Percentiles rank a stretch among this genome's conserved stretches.
Evolutionary conservation across 2,113 vertebrate species (phyloP).

Genomic region (Pagrus major): DNA sequence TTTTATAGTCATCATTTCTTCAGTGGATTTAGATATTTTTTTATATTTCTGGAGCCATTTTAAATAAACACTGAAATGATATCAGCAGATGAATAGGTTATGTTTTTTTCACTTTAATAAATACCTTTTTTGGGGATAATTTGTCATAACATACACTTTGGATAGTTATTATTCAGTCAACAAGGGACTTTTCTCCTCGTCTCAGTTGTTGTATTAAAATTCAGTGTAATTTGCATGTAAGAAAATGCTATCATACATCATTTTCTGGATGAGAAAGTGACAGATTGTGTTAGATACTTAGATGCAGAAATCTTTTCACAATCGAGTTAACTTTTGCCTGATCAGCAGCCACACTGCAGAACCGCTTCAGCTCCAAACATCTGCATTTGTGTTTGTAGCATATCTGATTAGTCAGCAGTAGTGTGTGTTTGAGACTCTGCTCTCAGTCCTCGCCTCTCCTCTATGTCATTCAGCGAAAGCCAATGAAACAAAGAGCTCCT

Average conservation of each 20-base stretch:
- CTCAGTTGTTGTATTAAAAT: not conserved
- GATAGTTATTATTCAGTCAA: not conserved
- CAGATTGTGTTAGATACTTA: not conserved
- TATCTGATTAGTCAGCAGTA: conserved; percentile 46
- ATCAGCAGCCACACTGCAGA: conserved; percentile 14
- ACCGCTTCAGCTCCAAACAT: conserved; percentile 7
- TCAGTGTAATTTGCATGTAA: not conserved
- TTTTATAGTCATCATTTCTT: not conserved
- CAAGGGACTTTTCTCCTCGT: not conserved
- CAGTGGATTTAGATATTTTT: not conserved
- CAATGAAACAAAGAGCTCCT: conserved; percentile 66
- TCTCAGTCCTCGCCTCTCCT: not conserved
- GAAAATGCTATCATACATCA: not conserved
- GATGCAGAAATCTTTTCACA: not conserved
- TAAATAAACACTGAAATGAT: not conserved
- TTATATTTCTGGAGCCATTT: not conserved
- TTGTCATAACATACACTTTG: not conserved
- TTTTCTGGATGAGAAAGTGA: not conserved
- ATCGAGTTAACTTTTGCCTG: not conserved
- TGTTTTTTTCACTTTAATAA: not conserved
- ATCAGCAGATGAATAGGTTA: not conserved
- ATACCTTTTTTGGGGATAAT: not conserved
- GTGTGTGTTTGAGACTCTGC: conserved; percentile 6
- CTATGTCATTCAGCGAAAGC: conserved; percentile 10
- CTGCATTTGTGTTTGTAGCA: conserved; percentile 31